Conservation (phyloP, 2,113 vertebrate species). For the Grammomys surdaster region DNA sequence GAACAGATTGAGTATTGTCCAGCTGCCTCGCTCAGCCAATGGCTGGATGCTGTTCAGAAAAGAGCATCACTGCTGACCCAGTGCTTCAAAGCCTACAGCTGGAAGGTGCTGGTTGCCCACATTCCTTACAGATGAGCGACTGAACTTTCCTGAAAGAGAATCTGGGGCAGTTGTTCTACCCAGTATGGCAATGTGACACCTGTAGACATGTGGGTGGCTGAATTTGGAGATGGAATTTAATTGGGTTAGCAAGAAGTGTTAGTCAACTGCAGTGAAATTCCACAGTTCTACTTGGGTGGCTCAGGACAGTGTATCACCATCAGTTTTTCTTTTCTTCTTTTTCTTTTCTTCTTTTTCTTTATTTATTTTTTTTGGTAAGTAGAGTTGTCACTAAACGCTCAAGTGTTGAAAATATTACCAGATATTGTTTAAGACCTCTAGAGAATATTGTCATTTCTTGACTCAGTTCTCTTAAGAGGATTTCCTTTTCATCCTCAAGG, state of each 20-base stretch:
- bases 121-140: neutral
- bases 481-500: neutral
- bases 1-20: neutral
- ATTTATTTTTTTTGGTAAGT: neutral
- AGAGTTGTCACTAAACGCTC: neutral
- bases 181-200: neutral
- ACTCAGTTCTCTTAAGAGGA: neutral
- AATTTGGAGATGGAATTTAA: conserved; percentile 23
- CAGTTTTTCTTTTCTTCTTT: neutral
- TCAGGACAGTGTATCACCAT: neutral
- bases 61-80: neutral
- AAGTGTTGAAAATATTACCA: conserved; percentile 8
- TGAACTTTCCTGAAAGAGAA: neutral
- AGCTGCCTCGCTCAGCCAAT: neutral
- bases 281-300: neutral
- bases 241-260: neutral
- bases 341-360: too few species aligned
- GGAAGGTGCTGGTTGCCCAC: neutral
- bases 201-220: neutral
- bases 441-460: neutral
- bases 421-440: conserved; percentile 8
- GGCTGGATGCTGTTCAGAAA: neutral
- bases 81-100: conserved; percentile 5
- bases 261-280: conserved; percentile 2
- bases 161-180: neutral